Conservation (phyloP, 2,888 invertebrate genomes). For the Anaspis maculata region DNA sequence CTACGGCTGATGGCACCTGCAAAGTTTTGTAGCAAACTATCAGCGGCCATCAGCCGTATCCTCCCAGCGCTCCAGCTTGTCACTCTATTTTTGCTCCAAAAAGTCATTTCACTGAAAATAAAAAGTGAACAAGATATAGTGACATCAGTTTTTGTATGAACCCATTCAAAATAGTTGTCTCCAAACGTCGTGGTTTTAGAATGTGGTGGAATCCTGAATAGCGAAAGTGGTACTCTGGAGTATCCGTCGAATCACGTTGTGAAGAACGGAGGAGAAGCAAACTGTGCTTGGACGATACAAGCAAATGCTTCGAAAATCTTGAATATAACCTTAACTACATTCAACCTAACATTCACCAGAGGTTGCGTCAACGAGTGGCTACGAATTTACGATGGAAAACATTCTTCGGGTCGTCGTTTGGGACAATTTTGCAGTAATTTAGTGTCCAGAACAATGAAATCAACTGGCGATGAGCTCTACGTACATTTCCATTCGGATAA, state of each 20-base stretch:
- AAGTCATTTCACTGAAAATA: too few species aligned
- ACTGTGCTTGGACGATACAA: conserved; percentile 75
- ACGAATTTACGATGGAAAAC: conserved; percentile 75
- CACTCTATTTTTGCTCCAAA: too few species aligned
- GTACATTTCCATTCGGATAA: conserved; percentile 76
- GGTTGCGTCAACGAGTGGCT: conserved; percentile 66
- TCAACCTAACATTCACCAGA: conserved; percentile 60
- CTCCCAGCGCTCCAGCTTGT: too few species aligned
- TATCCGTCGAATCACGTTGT: conserved; percentile 54
- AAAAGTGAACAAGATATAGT: too few species aligned
- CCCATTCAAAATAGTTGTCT: too few species aligned
- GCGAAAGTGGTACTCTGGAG: conserved; percentile 51
- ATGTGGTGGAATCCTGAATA: conserved; percentile 54
- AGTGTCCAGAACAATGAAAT: conserved; percentile 60
- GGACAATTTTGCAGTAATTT: conserved; percentile 73
- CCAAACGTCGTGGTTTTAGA: too few species aligned
- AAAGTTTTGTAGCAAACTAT: too few species aligned
- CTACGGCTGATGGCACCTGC: too few species aligned
- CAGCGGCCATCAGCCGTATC: too few species aligned
- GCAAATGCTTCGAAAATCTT: conserved; percentile 62
- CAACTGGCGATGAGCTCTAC: conserved; percentile 69
- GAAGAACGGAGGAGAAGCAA: too few species aligned
- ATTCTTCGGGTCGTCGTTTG: conserved; percentile 60
- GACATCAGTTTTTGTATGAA: too few species aligned
- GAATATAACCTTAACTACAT: conserved; percentile 69